These are phyloP conservation scores for Episyrphus balteatus DNA, from an alignment of 1,140 invertebrate species.

Conservation along the genomic window DNA sequence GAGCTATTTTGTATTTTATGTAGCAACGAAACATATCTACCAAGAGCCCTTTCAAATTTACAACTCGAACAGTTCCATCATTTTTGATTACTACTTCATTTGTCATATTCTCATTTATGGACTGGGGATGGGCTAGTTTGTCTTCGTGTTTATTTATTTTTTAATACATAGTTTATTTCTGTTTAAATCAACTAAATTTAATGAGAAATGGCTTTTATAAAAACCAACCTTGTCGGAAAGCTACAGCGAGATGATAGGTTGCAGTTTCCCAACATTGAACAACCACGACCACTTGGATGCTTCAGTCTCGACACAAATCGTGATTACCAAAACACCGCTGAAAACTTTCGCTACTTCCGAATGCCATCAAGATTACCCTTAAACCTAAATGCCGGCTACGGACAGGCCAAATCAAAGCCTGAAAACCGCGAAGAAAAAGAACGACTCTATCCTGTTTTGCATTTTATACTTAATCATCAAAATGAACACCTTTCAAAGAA, in stretches of 20 bases:
- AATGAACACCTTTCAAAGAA: not conserved
- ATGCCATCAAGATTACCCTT: constrained; percentile 32
- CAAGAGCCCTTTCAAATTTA: too few relatives aligned
- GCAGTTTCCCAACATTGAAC: constrained; percentile 35
- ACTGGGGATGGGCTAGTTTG: too few relatives aligned
- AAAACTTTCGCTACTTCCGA: constrained; percentile 40
- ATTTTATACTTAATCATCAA: constrained; percentile 39
- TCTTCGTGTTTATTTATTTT: too few relatives aligned
- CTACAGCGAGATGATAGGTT: not conserved
- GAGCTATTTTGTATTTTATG: too few relatives aligned
- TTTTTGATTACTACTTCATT: too few relatives aligned
- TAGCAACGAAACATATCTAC: too few relatives aligned
- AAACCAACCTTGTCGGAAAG: too few relatives aligned
- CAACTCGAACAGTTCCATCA: too few relatives aligned
- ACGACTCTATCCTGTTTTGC: constrained; percentile 38
- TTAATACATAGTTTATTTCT: too few relatives aligned
- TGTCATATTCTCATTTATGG: too few relatives aligned
- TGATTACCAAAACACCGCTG: constrained; percentile 26
- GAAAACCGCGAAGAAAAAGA: constrained; percentile 20
- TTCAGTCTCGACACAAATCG: constrained; percentile 37
- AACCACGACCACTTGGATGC: constrained; percentile 39
- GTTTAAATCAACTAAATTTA: too few relatives aligned
- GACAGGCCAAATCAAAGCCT: constrained; percentile 34
- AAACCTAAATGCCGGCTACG: constrained; percentile 38
- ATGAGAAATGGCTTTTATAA: too few relatives aligned